Base-by-base conservation (phyloP, 2,888 invertebrate species). In the Mythimna impura region DNA sequence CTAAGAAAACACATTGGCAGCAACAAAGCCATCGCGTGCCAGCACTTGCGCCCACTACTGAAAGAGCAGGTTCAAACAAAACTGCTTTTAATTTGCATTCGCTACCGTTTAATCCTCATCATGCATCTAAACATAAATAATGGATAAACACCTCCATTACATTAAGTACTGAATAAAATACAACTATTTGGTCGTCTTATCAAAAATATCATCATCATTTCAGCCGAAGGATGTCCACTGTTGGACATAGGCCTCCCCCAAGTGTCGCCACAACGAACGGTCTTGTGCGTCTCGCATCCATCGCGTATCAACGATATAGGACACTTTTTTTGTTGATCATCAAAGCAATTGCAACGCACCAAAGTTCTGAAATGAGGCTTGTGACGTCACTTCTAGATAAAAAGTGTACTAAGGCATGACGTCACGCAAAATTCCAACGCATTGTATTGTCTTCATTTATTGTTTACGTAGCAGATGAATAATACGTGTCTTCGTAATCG, bases 31-130 rank as follows among this genome's bases (percentile, higher is more conserved):
- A 80, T 80, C 65, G 78, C 78, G 80, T 75, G 78, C 50, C 30
- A 20, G 55, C 55, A 64, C 67, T 30, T 30, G 57, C 69, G 57
- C 69, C 54, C 47, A 76, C 78, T n/a, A 63, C 47, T 17, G 64
- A 61, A 77, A 77, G 65, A 81, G 67, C 80, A 73, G 66, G 69
- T 61, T 65, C 55, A 63, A 66, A 66, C 50, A 60, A n/a, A 64
- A 70, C 63, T 64, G 63, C 70, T 81, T 80, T 81, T 60, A 81
- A 79, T 81, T 81, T 81, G 47, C 70, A 65, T 66, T 73, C 58
- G 73, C 54, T 54, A 43, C 55, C 64, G 10, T 62, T 66, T 70
- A 67, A 83, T 75, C 68, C 80, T 47, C 55, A 55, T 57, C 50
- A 36, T 62, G 63, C 70, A 80, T 77, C 73, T 81, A 57, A 73